Evolutionary conservation across 2,113 vertebrate species (phyloP).

Genomic region (Syngnathus floridae): DNA sequence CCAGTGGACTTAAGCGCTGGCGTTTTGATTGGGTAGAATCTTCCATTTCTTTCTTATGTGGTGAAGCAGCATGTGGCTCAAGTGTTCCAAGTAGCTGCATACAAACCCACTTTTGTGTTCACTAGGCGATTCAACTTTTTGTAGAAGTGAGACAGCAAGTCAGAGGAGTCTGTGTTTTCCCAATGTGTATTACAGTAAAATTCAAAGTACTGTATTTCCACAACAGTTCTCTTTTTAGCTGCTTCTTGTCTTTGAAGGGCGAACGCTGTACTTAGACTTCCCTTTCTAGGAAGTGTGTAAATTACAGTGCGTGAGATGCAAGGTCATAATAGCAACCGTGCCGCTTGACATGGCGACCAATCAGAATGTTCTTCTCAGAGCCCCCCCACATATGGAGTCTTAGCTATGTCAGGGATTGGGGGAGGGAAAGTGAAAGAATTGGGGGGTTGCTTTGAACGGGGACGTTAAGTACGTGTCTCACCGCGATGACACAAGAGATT

Average conservation of each 20-base stretch:
- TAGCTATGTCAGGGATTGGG: conserved; percentile 1
- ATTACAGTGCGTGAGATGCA: not conserved
- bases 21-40: not conserved
- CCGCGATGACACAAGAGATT: conserved; percentile 53
- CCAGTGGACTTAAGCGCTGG: not conserved
- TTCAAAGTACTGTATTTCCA: not conserved
- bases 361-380: no score
- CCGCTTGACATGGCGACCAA: conserved; percentile 17
- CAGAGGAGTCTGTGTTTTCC: not conserved
- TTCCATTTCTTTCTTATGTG: not conserved
- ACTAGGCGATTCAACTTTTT: not conserved
- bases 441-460: not conserved
- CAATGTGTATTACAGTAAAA: not conserved
- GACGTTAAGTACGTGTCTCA: conserved; percentile 37
- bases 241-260: not conserved
- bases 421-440: not conserved
- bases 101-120: not conserved
- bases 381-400: conserved; percentile 21
- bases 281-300: not conserved
- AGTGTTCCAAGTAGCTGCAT: not conserved
- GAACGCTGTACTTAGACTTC: not conserved
- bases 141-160: not conserved
- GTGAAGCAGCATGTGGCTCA: no score
- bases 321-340: conserved; percentile 13
- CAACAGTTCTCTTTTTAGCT: not conserved